phyloP scores from a whole-genome alignment of 2,888 invertebrate genomes.

The Amphipyra berbera region DNA sequence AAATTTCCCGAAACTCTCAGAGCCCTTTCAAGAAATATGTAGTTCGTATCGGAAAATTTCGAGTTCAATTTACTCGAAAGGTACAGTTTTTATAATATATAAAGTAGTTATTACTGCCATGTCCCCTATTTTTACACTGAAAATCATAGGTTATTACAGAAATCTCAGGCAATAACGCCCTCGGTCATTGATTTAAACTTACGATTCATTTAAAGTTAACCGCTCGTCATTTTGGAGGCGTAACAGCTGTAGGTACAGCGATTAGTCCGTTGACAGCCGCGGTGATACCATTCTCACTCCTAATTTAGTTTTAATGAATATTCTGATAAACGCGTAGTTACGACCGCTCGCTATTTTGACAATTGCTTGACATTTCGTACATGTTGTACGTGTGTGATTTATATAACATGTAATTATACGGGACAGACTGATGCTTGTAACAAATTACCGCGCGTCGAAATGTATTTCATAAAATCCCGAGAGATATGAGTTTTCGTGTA shows the following conservation, averaged over 20 bases:
- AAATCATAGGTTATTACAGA: conserved; percentile 7
- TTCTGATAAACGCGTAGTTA: conserved; percentile 48
- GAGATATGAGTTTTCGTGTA: conserved; percentile 24
- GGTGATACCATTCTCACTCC: conserved; percentile 29
- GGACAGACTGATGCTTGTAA: conserved; percentile 23
- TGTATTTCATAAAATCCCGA: conserved; percentile 37
- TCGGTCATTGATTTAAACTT: conserved; percentile 40
- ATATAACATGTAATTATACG: conserved; percentile 37
- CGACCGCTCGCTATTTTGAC: conserved; percentile 32
- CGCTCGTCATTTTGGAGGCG: conserved; percentile 42
- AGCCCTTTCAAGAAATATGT: conserved; percentile 19
- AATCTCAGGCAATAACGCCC: conserved; percentile 10
- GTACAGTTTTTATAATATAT: no score
- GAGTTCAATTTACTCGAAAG: background rate
- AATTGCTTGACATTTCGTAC: conserved; percentile 27
- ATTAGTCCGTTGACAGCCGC: conserved; percentile 41
- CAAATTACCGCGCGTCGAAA: conserved; percentile 25
- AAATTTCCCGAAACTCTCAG: conserved; percentile 2
- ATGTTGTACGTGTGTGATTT: conserved; percentile 28
- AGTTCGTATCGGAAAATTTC: conserved; percentile 7
- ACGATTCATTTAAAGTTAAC: conserved; percentile 44
- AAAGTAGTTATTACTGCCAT: no score
- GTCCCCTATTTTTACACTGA: background rate
- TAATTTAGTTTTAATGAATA: conserved; percentile 58
- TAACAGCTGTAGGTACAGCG: conserved; percentile 31